A percentile compares a stretch with the other conserved stretches of the same genome.
Conservation (phyloP, 2,113 vertebrate genomes). For the Rynchops niger region DNA sequence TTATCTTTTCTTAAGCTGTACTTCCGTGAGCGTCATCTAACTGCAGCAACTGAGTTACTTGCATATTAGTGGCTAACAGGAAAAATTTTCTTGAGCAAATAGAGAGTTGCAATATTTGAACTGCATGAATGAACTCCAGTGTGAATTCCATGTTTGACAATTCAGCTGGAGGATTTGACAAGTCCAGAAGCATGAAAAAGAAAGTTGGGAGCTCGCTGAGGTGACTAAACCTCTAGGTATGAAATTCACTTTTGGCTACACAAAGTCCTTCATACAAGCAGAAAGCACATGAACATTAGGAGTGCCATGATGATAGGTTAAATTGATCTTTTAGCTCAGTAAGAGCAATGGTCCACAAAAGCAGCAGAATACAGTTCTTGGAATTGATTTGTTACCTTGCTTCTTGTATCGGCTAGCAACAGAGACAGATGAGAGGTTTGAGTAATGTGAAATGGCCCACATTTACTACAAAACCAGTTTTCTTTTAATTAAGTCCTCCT, state of each 20-base stretch:
- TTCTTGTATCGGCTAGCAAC: not conserved
- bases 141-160: not conserved
- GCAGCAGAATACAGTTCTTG: not conserved
- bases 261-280: not conserved
- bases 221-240: not conserved
- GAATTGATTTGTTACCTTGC: conserved; percentile 18
- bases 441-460: not conserved
- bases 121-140: not conserved
- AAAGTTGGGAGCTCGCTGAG: not conserved
- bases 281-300: not conserved
- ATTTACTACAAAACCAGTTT: not conserved
- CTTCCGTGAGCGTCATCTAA: not conserved
- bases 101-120: not conserved
- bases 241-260: not conserved
- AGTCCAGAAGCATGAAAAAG: not conserved
- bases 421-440: not conserved
- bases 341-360: not conserved
- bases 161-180: not conserved
- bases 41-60: not conserved
- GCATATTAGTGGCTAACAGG: not conserved
- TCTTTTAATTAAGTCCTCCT: not conserved
- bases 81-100: not conserved
- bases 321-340: not conserved
- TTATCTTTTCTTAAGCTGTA: not conserved
- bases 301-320: not conserved